These are phyloP conservation scores for Coptodon bakossiorum DNA, from an alignment of 2,113 vertebrate genomes.

Conservation along the genomic window DNA sequence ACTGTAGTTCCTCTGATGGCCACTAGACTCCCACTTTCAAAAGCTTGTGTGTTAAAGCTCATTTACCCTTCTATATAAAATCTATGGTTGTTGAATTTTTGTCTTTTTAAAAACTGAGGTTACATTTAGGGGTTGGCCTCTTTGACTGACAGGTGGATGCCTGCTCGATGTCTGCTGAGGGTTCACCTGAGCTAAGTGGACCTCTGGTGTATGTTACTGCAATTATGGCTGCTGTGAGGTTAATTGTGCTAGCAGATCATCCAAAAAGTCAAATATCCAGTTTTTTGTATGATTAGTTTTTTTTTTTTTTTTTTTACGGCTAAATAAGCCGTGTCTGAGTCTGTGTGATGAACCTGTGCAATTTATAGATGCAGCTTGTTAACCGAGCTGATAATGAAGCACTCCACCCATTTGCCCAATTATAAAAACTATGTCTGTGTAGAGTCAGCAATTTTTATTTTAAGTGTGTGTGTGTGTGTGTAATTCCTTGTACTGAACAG, in stretches of 20 bases:
- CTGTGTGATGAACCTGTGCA: background rate
- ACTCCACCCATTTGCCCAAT: background rate
- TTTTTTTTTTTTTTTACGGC: background rate
- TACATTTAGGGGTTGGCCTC: background rate
- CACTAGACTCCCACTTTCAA: background rate
- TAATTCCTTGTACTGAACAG: background rate
- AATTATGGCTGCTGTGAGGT: background rate
- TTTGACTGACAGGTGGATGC: background rate
- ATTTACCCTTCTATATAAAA: background rate
- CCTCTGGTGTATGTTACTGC: background rate
- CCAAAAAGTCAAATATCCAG: background rate
- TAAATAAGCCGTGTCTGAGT: background rate
- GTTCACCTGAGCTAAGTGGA: background rate
- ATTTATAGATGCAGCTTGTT: background rate
- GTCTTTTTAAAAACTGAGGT: background rate
- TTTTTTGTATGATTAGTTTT: background rate
- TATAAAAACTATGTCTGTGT: background rate
- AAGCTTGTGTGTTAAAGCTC: background rate
- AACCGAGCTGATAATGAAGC: background rate
- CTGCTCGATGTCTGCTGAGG: background rate
- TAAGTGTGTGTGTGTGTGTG: background rate
- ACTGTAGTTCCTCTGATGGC: background rate
- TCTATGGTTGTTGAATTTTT: background rate
- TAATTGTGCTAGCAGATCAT: background rate
- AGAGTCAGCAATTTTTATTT: background rate